phyloP scores from a whole-genome alignment of 2,113 vertebrate species.

The Castor canadensis region DNA sequence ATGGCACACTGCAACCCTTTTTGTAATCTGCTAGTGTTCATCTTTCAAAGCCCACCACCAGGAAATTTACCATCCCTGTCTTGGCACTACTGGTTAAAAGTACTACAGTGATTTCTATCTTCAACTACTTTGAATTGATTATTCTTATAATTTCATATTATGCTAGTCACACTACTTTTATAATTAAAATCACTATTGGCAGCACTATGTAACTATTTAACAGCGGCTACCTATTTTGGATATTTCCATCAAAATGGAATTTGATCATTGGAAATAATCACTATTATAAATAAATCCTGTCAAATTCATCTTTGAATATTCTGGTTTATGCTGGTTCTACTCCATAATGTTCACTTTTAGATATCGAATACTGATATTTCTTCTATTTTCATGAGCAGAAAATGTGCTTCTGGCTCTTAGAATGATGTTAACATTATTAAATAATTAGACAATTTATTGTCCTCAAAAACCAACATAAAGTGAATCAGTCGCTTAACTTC shows the following conservation, averaged over 20 bases:
- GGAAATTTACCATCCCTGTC: constrained; percentile 6
- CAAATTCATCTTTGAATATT: constrained; percentile 37
- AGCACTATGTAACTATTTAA: constrained; percentile 27
- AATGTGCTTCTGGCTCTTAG: constrained; percentile 25
- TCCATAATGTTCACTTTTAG: constrained; percentile 48
- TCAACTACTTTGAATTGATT: background rate
- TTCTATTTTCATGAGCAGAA: constrained; percentile 39
- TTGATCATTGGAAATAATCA: constrained; percentile 35
- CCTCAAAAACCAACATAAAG: background rate
- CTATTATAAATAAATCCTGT: background rate
- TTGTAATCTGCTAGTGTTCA: background rate
- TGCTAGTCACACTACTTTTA: background rate
- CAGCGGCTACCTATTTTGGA: background rate
- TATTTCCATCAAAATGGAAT: constrained; percentile 20
- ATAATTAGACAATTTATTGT: constrained; percentile 5
- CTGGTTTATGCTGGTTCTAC: constrained; percentile 2
- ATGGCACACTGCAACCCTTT: background rate
- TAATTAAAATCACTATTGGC: background rate
- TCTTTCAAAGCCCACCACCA: constrained; percentile 20
- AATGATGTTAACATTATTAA: constrained; percentile 34
- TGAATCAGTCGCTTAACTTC: background rate
- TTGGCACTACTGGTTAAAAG: constrained; percentile 5
- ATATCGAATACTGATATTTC: constrained; percentile 54
- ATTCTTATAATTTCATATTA: constrained; percentile 41
- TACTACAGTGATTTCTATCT: background rate